Conservation (phyloP, 64 coral and sea anemone species). For the Anthopleura sola region DNA sequence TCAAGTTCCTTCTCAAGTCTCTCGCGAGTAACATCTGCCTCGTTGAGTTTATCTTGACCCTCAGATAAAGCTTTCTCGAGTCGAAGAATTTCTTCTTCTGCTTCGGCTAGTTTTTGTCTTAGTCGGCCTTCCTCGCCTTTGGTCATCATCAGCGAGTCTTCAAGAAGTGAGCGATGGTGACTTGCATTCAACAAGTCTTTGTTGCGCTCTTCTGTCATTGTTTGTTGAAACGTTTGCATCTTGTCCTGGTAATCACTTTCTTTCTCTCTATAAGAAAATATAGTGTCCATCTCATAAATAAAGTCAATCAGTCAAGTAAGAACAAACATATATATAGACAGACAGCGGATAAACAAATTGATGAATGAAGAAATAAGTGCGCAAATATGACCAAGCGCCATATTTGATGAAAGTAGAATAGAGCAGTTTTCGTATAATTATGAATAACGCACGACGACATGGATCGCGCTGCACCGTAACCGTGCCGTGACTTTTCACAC, state of each 20-base stretch:
- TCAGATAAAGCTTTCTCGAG: slow-evolving; percentile 79
- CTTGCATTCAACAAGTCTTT: slow-evolving; percentile 65
- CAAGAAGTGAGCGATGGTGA: slow-evolving; percentile 77
- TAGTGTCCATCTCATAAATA: not conserved
- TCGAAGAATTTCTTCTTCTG: slow-evolving; percentile 90
- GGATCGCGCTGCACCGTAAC: too few species aligned
- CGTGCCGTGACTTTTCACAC: too few species aligned
- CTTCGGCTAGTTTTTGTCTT: slow-evolving; percentile 70
- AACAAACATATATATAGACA: too few species aligned
- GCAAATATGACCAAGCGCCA: too few species aligned
- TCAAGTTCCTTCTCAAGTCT: slow-evolving; percentile 96
- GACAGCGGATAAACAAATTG: too few species aligned
- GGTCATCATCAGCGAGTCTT: slow-evolving; percentile 70
- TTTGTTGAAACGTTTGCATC: slow-evolving; percentile 75
- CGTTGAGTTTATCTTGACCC: slow-evolving; percentile 71
- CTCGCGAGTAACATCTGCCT: slow-evolving; percentile 59
- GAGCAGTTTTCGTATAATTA: too few species aligned
- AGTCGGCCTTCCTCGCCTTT: slow-evolving; percentile 77
- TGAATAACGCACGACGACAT: too few species aligned
- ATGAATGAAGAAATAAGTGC: too few species aligned
- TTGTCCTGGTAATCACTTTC: slow-evolving; percentile 67
- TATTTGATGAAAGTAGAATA: too few species aligned
- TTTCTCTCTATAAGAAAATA: slow-evolving; percentile 50
- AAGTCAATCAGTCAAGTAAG: not conserved
- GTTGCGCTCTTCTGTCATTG: slow-evolving; percentile 63